Evolutionary conservation across 2,797 vertebrate genomes (phyloP).

Genomic region (Sciaenops ocellatus): DNA sequence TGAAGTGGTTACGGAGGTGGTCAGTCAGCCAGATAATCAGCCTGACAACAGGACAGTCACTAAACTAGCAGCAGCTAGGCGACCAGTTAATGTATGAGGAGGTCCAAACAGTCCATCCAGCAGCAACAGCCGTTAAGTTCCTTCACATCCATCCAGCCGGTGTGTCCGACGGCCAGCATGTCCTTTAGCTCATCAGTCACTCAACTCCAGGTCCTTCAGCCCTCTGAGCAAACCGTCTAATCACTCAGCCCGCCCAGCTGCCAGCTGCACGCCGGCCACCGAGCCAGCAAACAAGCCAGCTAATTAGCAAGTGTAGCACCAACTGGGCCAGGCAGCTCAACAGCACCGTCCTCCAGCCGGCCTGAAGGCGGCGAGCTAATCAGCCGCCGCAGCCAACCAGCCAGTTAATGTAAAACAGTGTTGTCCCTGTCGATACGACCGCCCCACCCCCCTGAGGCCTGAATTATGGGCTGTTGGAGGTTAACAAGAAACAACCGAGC

Average conservation of each 20-base stretch:
- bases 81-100: no score
- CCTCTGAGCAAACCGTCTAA: conserved; percentile 2
- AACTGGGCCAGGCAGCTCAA: neutral
- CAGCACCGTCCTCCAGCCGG: conserved; percentile 12
- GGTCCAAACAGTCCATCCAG: neutral
- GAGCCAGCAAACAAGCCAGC: conserved; percentile 24
- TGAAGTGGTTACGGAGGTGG: no score
- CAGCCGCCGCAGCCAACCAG: conserved; percentile 22
- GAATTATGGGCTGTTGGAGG: conserved; percentile 69
- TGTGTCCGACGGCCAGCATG: neutral
- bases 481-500: conserved; percentile 68
- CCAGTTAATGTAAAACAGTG: conserved; percentile 48
- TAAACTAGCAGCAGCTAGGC: no score
- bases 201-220: neutral
- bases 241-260: conserved; percentile 5
- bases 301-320: conserved; percentile 48
- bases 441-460: conserved; percentile 32
- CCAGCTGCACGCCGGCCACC: conserved; percentile 19
- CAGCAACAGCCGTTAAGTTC: neutral
- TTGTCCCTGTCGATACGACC: conserved; percentile 37
- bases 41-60: no score
- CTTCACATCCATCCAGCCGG: neutral
- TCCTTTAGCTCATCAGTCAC: conserved; percentile 13
- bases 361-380: conserved; percentile 52
- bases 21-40: no score